Evolutionary conservation across 2,113 vertebrate genomes (phyloP).

Genomic region (Dolichotis patagonum): DNA sequence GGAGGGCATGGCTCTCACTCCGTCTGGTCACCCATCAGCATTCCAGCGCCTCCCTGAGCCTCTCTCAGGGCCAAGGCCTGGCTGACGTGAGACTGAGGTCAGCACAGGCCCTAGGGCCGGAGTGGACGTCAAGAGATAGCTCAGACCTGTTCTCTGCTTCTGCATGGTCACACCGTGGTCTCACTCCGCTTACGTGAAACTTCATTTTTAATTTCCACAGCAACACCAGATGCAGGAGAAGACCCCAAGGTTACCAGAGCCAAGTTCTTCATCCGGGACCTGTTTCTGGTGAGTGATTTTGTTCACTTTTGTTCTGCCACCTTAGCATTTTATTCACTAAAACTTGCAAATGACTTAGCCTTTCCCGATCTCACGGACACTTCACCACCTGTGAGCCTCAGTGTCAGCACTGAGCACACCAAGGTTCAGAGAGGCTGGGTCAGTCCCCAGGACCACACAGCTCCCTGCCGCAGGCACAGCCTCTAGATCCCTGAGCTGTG

Average conservation of each 20-base stretch:
- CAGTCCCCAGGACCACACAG: background rate
- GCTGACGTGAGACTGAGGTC: background rate
- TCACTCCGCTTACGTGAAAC: slow-evolving; percentile 41
- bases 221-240: slow-evolving; percentile 96
- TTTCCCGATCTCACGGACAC: background rate
- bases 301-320: slow-evolving; percentile 23
- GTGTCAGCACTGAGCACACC: background rate
- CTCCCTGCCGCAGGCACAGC: background rate
- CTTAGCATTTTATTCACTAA: fast-evolving
- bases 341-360: background rate
- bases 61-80: background rate
- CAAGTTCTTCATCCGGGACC: slow-evolving; percentile 99
- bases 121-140: background rate
- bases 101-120: background rate
- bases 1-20: background rate
- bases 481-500: background rate
- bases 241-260: slow-evolving; percentile 99
- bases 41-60: background rate
- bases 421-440: background rate
- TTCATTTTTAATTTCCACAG: slow-evolving; percentile 85
- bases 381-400: background rate
- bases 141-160: background rate
- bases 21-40: background rate
- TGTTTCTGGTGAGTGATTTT: slow-evolving; percentile 94
- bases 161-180: slow-evolving; percentile 36